Percentiles rank a stretch among this genome's conserved stretches.
Conservation (phyloP, 2,797 vertebrate species). For the Sebastiscus tertius region DNA sequence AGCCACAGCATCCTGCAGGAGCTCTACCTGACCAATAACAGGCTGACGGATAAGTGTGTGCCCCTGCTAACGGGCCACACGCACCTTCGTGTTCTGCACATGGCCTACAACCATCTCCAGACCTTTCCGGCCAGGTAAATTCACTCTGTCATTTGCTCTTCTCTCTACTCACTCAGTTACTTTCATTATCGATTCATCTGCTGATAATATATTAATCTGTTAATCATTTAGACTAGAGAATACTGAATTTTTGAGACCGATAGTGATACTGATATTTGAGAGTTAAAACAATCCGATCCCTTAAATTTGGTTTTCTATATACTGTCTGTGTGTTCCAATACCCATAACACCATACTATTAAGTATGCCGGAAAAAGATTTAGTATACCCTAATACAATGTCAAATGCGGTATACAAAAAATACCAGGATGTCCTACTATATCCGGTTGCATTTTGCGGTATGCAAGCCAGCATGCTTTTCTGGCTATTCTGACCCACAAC, state of each 20-base stretch:
- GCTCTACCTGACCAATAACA: slow-evolving; percentile 95
- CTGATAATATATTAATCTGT: background rate
- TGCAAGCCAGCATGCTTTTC: rapidly evolving
- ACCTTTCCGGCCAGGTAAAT: slow-evolving; percentile 95
- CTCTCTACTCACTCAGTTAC: background rate
- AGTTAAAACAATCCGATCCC: background rate
- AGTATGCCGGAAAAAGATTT: too few species aligned
- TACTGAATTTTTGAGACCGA: background rate
- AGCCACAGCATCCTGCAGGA: slow-evolving; percentile 94
- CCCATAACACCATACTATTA: too few species aligned
- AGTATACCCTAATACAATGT: too few species aligned
- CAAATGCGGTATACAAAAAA: too few species aligned
- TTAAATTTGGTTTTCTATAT: background rate
- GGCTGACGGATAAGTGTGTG: slow-evolving; percentile 95
- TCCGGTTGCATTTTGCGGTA: too few species aligned
- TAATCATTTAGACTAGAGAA: background rate
- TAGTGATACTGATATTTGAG: background rate
- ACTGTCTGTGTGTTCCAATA: too few species aligned
- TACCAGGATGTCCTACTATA: too few species aligned
- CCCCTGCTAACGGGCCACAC: slow-evolving; percentile 93
- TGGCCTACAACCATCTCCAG: slow-evolving; percentile 96
- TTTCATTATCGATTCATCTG: background rate
- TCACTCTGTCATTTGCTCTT: background rate
- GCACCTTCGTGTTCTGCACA: slow-evolving; percentile 92
- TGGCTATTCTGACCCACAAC: too few species aligned